Evolutionary conservation across 2,888 invertebrate genomes (phyloP).

Genomic region (Polia nebulosa): DNA sequence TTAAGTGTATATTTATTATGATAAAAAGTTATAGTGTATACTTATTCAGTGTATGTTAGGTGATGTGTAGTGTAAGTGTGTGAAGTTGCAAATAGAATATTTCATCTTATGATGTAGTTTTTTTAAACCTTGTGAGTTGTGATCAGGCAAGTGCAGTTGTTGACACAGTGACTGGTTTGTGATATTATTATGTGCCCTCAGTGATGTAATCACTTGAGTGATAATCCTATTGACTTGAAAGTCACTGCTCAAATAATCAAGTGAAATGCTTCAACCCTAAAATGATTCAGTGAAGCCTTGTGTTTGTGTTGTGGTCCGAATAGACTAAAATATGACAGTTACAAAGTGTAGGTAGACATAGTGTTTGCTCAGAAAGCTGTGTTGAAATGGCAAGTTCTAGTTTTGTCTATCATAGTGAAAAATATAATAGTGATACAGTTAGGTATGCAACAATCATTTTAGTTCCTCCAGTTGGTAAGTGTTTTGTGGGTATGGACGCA

Average conservation of each 20-base stretch:
- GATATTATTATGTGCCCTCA: constrained; percentile 62
- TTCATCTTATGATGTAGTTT: constrained; percentile 87
- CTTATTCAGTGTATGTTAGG: constrained; percentile 86
- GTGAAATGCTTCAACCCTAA: constrained; percentile 57
- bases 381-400: constrained; percentile 34
- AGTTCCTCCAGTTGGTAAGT: constrained; percentile 60
- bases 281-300: constrained; percentile 60
- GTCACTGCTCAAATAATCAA: constrained; percentile 54
- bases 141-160: constrained; percentile 75
- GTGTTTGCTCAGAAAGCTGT: constrained; percentile 50
- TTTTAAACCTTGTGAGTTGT: constrained; percentile 88
- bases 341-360: constrained; percentile 60
- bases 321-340: constrained; percentile 52
- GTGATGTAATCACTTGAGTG: constrained; percentile 64
- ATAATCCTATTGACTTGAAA: constrained; percentile 39
- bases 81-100: constrained; percentile 88
- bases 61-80: constrained; percentile 90
- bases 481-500: constrained; percentile 50
- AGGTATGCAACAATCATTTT: constrained; percentile 27
- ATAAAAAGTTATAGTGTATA: constrained; percentile 82
- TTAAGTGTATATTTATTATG: constrained; percentile 80
- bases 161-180: constrained; percentile 66
- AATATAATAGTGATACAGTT: constrained; percentile 56
- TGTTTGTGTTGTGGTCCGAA: constrained; percentile 67
- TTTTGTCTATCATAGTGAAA: constrained; percentile 47